Conservation (phyloP, 2,113 vertebrate species). For the Chunga burmeisteri region DNA sequence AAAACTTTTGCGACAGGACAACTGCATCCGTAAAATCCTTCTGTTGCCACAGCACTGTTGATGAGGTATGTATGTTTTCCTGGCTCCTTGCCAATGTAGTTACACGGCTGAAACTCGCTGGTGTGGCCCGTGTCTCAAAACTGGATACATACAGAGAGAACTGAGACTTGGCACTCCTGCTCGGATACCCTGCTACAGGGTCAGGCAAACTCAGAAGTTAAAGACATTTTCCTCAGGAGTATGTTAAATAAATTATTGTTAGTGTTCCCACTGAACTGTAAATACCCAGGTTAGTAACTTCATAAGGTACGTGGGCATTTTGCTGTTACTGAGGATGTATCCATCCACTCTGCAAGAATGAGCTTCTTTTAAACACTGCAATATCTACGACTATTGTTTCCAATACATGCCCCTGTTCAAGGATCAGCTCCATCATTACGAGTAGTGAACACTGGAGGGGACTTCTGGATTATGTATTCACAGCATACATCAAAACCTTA, state of each 20-base stretch:
- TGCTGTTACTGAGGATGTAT: neutral
- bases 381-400: neutral
- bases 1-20: neutral
- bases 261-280: neutral
- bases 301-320: neutral
- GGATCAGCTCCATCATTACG: neutral
- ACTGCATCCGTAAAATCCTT: neutral
- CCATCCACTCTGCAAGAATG: neutral
- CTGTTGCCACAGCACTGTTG: neutral
- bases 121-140: neutral
- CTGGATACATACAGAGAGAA: neutral
- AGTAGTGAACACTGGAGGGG: neutral
- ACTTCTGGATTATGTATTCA: neutral
- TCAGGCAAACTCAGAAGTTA: neutral
- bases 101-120: neutral
- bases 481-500: neutral
- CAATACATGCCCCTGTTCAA: neutral
- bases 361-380: neutral
- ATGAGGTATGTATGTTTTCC: neutral
- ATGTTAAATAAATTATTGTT: neutral
- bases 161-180: neutral
- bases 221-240: neutral
- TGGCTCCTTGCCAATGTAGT: neutral
- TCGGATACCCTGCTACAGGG: neutral
- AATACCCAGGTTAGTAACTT: neutral